Evolutionary conservation across 2,888 invertebrate species (phyloP).

Genomic region (Cerastis rubricosa): DNA sequence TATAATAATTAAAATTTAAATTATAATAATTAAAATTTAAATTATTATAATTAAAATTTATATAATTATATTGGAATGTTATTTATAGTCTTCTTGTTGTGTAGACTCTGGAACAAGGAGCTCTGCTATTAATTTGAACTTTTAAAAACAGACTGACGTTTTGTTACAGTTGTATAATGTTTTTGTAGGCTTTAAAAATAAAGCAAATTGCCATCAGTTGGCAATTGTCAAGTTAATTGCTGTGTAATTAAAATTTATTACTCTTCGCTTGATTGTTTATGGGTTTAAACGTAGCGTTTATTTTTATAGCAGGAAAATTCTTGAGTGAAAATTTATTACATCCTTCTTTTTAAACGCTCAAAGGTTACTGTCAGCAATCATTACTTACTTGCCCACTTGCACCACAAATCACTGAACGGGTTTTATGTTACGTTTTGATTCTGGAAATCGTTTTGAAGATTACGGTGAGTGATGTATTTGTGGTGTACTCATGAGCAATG

Average conservation of each 20-base stretch:
- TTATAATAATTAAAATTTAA: too few relatives aligned
- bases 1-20: too few relatives aligned
- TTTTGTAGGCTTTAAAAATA: neutral
- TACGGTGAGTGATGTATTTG: neutral
- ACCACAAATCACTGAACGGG: neutral
- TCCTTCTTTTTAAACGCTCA: neutral
- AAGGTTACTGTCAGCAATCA: neutral
- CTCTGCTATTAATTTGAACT: neutral
- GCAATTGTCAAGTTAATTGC: slow-evolving; percentile 42
- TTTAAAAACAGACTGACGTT: slow-evolving; percentile 6
- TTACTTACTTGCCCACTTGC: neutral
- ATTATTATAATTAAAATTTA: too few relatives aligned
- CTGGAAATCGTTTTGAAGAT: neutral
- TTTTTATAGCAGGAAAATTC: neutral
- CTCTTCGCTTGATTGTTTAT: slow-evolving; percentile 14
- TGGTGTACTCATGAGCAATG: neutral
- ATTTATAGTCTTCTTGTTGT: neutral
- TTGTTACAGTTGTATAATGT: neutral
- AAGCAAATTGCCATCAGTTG: slow-evolving; percentile 26
- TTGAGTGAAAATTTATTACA: neutral
- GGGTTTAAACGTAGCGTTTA: neutral
- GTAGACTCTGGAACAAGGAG: neutral
- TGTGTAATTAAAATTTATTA: slow-evolving; percentile 51
- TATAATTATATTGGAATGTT: neutral
- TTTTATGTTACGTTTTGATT: too few relatives aligned